Evolutionary conservation across 1,140 invertebrate genomes (phyloP), one percentile per base, ranked within the genome.

Genomic region (Neomicropteryx cornuta): DNA sequence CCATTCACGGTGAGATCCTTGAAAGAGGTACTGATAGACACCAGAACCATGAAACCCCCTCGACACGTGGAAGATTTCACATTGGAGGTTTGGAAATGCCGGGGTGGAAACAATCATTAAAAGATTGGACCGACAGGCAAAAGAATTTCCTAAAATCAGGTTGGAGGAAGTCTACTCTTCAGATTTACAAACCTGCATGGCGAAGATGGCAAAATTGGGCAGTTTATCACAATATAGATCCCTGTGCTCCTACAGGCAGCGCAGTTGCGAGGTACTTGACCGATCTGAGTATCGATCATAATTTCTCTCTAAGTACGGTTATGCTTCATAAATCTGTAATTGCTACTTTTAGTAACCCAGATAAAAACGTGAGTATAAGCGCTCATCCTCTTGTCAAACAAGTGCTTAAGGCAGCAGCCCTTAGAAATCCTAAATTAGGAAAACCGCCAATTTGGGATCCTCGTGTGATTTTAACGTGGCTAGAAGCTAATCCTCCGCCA

Each of bases 291-390:
- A 18, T 34, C 2, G 40, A 13, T 29, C 39, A 47, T 39, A 47
- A 32, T 30, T 41, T 36, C 1, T 38, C 47, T 1, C 46, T 47
- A 23, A 52, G 39, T 17, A 56, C 51, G 8, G 52, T 56, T 38
- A 22, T 51, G 19, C 36, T 53, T 2, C 47, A 55, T 41, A 57
- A 53, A 36, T 55, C 52, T 13, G 48, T 50, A 3, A 36, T 53
- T 8, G 41, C 47, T 2, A 53, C 53, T 5, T 49, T 55, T 18
- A 41, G 41, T 19, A 45, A 41, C 27, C 14, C 33, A 11, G 20
- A 39, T 8, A 21, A 33, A 1, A n/a, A n/a, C n/a, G n/a, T n/a
- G n/a, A n/a, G n/a, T n/a, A n/a, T n/a, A n/a, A n/a, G n/a, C n/a
- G n/a, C n/a, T n/a, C n/a, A n/a, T n/a, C n/a, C n/a, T n/a, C n/a